Evolutionary conservation across 2,888 invertebrate genomes (phyloP), one percentile per base, ranked within the genome.

Genomic region (Aelia acuminata): DNA sequence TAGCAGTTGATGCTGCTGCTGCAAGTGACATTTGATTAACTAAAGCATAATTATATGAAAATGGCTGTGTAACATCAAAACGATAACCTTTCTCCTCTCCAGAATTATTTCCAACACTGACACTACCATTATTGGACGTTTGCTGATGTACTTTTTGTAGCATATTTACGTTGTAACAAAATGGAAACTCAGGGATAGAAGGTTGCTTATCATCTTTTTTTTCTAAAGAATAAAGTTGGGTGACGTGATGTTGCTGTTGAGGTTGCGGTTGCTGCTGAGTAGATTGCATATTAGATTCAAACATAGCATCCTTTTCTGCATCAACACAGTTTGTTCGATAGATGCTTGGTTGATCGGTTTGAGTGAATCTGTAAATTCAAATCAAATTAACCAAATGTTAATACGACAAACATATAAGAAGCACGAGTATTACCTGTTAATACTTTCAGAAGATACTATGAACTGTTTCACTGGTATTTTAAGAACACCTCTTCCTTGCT

Each of bases 1-100:
- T 96, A 47, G 97, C 96, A 91, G 96, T 96, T 26, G 96, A 92
- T 3, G 93, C 92, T 88, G 93, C 93, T 0, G 91, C 91, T 13
- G 96, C 95, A 89, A 97, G 94, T 91, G 96, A 96, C 96, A 97
- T 97, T 92, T 97, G 97, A 92, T 97, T 97, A 85, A 96, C 95
- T 90, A 97, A 93, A 5, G 97, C 96, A 93, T 97, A 97, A 92
- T 97, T 97, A 91, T 96, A 96, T 87, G 92, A 92, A 88, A 92
- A 92, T 11, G 92, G 91, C 85, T 92, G 91, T 75, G 91, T 91
- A n/a, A 93, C 93, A 90, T 93, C 93, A 90, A 93, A 93, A 75
- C 93, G 92, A 91, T 93, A 93, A 90, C 93, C 93, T 85, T 92
- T 92, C 89, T 93, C 93, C 89, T 93, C 93, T 89, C 93, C 93